Percentiles rank a stretch among this genome's conserved stretches.
Evolutionary conservation across 1,140 invertebrate species (phyloP).

Genomic region (Neotoxoptera formosana): DNA sequence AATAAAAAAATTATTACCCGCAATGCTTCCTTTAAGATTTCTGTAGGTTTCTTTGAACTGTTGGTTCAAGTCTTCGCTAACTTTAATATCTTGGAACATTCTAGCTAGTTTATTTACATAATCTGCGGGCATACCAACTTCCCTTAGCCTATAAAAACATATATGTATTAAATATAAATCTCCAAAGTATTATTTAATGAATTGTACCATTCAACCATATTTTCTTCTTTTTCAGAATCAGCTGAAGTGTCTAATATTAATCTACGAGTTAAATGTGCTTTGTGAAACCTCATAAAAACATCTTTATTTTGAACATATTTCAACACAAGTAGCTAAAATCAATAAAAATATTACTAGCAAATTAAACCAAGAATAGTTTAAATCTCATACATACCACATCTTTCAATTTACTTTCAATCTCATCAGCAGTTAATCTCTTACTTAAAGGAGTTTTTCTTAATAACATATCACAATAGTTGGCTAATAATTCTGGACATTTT

Average conservation of each 20-base stretch:
- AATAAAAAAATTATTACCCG: slow-evolving; percentile 62
- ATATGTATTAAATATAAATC: background rate
- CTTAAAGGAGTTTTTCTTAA: slow-evolving; percentile 95
- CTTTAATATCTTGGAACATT: slow-evolving; percentile 99
- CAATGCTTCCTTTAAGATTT: slow-evolving; percentile 68
- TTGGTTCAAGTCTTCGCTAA: slow-evolving; percentile 97
- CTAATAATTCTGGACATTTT: slow-evolving; percentile 97
- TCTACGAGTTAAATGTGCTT: slow-evolving; percentile 95
- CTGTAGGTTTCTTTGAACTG: slow-evolving; percentile 82
- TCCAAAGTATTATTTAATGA: background rate
- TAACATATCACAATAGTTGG: slow-evolving; percentile 99
- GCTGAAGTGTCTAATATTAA: slow-evolving; percentile 96
- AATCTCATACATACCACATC: slow-evolving; percentile 77
- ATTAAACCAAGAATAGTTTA: slow-evolving; percentile 40
- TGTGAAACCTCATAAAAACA: slow-evolving; percentile 99
- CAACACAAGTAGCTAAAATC: slow-evolving; percentile 82
- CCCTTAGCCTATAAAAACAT: slow-evolving; percentile 69
- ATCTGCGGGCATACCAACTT: slow-evolving; percentile 99
- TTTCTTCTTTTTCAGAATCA: slow-evolving; percentile 99
- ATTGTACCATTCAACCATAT: slow-evolving; percentile 93
- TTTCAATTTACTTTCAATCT: slow-evolving; percentile 92
- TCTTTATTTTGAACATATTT: slow-evolving; percentile 99
- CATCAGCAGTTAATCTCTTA: slow-evolving; percentile 95
- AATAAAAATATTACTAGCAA: slow-evolving; percentile 43
- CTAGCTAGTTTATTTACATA: slow-evolving; percentile 97